These are phyloP conservation scores for Lasioglossum villosulum DNA, from an alignment of 2,888 invertebrate genomes.

Conservation along the genomic window DNA sequence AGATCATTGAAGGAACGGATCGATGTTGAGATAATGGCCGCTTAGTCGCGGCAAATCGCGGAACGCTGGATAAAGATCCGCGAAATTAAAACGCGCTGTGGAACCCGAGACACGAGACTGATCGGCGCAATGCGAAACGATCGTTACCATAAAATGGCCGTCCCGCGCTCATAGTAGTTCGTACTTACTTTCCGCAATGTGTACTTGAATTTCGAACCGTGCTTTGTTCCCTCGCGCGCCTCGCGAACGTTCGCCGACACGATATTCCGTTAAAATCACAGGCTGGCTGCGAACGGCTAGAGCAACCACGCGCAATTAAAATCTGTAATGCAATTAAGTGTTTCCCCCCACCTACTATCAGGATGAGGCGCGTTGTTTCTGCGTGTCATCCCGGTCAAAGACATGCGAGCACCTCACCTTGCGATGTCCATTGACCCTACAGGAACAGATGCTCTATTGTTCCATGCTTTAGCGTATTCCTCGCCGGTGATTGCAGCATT, in stretches of 20 bases:
- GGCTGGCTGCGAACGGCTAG: not conserved
- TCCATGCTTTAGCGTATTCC: conserved; percentile 1
- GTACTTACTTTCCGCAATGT: not conserved
- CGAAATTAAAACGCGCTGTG: conserved; percentile 23
- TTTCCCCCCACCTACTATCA: conserved; percentile 21
- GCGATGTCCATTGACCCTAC: conserved; percentile 58
- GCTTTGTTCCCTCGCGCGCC: not conserved
- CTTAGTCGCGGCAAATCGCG: conserved; percentile 37
- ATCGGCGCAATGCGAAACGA: not conserved
- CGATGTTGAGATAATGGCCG: conserved; percentile 38
- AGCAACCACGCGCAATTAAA: conserved; percentile 39
- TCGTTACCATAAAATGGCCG: not conserved
- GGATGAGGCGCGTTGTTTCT: conserved; percentile 27
- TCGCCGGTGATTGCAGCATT: not conserved
- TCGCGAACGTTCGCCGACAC: not conserved
- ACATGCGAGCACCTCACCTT: conserved; percentile 38
- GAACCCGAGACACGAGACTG: conserved; percentile 10
- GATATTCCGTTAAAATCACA: conserved; percentile 39
- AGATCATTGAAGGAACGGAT: not conserved
- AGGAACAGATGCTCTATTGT: conserved; percentile 58
- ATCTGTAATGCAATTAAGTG: conserved; percentile 35
- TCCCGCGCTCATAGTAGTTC: not conserved
- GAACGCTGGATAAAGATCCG: conserved; percentile 39
- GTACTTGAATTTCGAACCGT: conserved; percentile 10
- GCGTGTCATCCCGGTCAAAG: conserved; percentile 56